These are phyloP conservation scores for Galerucella nymphaeae DNA, from an alignment of 2,888 invertebrate genomes.

Conservation along the genomic window DNA sequence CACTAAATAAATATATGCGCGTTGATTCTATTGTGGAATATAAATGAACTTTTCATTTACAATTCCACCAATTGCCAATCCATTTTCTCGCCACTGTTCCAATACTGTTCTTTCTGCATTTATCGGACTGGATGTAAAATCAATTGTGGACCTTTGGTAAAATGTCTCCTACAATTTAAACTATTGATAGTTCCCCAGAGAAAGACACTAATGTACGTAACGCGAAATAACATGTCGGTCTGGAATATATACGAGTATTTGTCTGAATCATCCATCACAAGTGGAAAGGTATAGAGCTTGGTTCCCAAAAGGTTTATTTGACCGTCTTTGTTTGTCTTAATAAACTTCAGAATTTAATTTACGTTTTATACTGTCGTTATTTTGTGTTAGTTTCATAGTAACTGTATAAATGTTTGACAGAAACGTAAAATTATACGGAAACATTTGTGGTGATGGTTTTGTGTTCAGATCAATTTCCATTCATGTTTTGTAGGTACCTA, in stretches of 20 bases:
- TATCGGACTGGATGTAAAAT: slow-evolving; percentile 28
- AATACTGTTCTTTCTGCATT: slow-evolving; percentile 18
- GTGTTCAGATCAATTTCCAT: no score
- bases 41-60: no score
- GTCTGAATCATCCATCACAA: slow-evolving; percentile 36
- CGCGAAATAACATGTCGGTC: neutral
- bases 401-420: neutral
- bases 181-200: slow-evolving; percentile 35
- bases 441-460: no score
- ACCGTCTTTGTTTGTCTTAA: slow-evolving; percentile 23
- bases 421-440: neutral
- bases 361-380: slow-evolving; percentile 1
- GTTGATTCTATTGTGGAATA: no score
- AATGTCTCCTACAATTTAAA: slow-evolving; percentile 13
- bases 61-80: neutral
- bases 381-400: neutral
- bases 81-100: slow-evolving; percentile 14
- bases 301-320: slow-evolving; percentile 18
- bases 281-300: slow-evolving; percentile 27
- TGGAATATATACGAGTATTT: slow-evolving; percentile 35
- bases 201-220: slow-evolving; percentile 26
- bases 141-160: slow-evolving; percentile 24
- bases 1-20: no score
- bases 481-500: no score
- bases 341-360: slow-evolving; percentile 22